Base-by-base conservation (phyloP, 2,888 invertebrate genomes). In the Apotomis betuletana region DNA sequence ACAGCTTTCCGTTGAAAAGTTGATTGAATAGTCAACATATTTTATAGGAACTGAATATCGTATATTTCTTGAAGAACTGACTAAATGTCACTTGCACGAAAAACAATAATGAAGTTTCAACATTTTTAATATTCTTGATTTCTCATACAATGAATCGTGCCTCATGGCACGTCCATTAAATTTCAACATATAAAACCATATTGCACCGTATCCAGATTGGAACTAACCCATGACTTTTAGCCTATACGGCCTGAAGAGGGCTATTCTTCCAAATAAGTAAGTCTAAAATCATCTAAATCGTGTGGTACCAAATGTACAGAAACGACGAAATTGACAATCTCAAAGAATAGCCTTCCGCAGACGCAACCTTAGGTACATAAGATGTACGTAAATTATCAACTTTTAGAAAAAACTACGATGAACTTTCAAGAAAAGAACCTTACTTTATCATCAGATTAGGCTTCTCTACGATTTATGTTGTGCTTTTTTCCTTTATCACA, bases 401-500 rank as follows among this genome's bases (percentile, higher is more conserved):
- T 83, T 27, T 86, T 88, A 87, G 84, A 87, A 87, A 85, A 87
- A 84, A 83, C 85, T 86, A 85, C 83, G 84, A 86, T 85, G 86
- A 83, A 85, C 77, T 84, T 81, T 82, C 75, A 79, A 82, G 81
- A 86, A 83, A 88, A 85, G 77, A 84, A 87, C 85, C 88, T 88
- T 90, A 90, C 81, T 82, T 80, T 84, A 86, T 85, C 84, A 84
- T 88, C 88, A 86, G 87, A 90, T 91, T 91, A 92, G 92, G 91
- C 91, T 88, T 87, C 83, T 84, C 86, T 90, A 89, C 87, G 83
- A 86, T 85, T 90, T 85, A 90, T 88, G 84, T 92, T 92, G 92
- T 92, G 92, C 92, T 89, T 90, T 88, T 89, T 90, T 86, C 83
- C 84, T 87, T 89, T 92, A 92, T 92, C 92, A 92, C 92, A 92